Percentiles rank a stretch among this genome's conserved stretches.
Evolutionary conservation across 2,113 vertebrate species (phyloP).

Genomic region (Henicopernis longicauda): DNA sequence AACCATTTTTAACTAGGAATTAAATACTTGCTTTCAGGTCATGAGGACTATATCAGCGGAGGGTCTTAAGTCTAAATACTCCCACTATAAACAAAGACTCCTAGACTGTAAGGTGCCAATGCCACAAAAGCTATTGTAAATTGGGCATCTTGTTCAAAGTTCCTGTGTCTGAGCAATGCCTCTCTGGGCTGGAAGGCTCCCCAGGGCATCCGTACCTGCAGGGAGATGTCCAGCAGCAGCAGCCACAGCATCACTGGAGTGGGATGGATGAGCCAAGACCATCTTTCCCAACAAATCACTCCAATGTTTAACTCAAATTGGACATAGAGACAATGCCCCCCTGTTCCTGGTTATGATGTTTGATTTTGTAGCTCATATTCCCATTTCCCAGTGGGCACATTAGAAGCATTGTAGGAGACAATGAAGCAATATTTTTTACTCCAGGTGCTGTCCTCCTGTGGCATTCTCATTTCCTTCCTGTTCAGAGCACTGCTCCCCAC

Average conservation of each 20-base stretch:
- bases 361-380: background rate
- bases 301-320: background rate
- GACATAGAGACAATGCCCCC: background rate
- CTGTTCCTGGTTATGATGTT: background rate
- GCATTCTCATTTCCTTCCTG: background rate
- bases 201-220: background rate
- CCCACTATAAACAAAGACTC: background rate
- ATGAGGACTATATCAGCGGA: background rate
- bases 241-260: background rate
- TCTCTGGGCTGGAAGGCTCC: background rate
- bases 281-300: background rate
- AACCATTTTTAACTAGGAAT: background rate
- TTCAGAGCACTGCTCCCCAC: background rate
- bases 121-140: background rate
- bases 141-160: accelerated
- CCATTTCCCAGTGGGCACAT: background rate
- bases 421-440: background rate
- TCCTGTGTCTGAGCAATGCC: no score
- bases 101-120: background rate
- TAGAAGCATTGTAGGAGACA: background rate
- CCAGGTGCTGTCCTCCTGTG: background rate
- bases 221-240: background rate
- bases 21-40: background rate
- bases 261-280: background rate
- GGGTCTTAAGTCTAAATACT: background rate